Conservation (phyloP, 2,888 invertebrate species). For the Drosophila mayaguana region DNA sequence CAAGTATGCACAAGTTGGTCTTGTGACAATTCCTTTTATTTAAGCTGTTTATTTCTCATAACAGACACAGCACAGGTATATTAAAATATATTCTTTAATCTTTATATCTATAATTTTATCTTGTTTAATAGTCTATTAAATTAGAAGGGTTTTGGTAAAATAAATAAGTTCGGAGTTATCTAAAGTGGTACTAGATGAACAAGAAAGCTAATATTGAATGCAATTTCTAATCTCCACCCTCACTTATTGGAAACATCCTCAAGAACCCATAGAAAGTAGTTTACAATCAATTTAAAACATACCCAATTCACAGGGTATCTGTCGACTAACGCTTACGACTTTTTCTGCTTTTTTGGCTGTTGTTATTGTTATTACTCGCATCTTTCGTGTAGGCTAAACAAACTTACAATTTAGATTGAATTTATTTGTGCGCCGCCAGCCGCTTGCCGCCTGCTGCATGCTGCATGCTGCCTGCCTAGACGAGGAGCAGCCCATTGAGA, state of each 20-base stretch:
- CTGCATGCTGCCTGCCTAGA: constrained; percentile 56
- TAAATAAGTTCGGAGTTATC: neutral
- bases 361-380: constrained; percentile 45
- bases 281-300: neutral
- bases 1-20: neutral
- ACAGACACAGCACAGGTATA: neutral
- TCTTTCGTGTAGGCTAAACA: constrained; percentile 74
- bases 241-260: too few relatives aligned
- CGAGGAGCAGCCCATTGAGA: constrained; percentile 81
- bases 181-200: neutral
- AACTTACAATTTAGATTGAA: constrained; percentile 83
- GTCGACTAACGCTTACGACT: too few relatives aligned
- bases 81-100: neutral
- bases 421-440: constrained; percentile 76
- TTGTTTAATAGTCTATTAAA: too few relatives aligned
- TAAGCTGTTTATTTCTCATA: too few relatives aligned
- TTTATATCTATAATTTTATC: too few relatives aligned
- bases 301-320: constrained; percentile 7
- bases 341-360: constrained; percentile 24
- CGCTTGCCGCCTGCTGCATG: constrained; percentile 50
- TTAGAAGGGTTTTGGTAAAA: neutral
- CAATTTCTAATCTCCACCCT: too few relatives aligned
- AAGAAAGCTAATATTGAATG: too few relatives aligned
- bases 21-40: too few relatives aligned
- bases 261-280: too few relatives aligned